phyloP scores from a whole-genome alignment of 64 coral and sea anemone species.

The Anthopleura sola region DNA sequence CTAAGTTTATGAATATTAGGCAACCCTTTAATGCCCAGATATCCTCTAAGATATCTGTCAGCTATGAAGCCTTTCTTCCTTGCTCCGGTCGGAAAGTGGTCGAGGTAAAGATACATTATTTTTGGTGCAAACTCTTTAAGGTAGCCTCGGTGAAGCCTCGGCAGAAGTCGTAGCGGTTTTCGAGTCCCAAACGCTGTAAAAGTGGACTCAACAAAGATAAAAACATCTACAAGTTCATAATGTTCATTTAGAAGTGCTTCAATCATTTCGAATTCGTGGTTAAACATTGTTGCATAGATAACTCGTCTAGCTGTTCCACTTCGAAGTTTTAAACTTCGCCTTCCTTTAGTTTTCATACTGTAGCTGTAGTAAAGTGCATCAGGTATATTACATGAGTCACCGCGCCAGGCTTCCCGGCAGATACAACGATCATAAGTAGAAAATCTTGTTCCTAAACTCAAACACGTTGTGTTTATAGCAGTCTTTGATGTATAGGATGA shows the following conservation, averaged over 20 bases:
- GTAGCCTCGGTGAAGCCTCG: slow-evolving; percentile 15
- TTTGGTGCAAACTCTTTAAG: neutral
- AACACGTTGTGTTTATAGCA: too few relatives aligned
- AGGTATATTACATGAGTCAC: too few relatives aligned
- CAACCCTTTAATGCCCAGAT: neutral
- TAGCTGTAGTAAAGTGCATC: neutral
- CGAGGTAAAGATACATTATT: neutral
- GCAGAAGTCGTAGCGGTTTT: neutral
- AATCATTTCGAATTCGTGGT: slow-evolving; percentile 34
- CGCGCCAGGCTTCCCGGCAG: too few relatives aligned
- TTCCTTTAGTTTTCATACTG: neutral
- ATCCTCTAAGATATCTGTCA: neutral
- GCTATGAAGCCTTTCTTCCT: neutral
- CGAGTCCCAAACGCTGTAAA: slow-evolving; percentile 7
- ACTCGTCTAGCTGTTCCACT: neutral
- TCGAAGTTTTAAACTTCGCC: neutral
- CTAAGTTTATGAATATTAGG: slow-evolving; percentile 14
- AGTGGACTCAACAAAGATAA: slow-evolving; percentile 6
- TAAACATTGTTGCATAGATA: slow-evolving; percentile 3
- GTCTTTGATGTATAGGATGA: too few relatives aligned
- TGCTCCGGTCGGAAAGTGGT: slow-evolving; percentile 11
- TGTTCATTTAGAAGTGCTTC: slow-evolving; percentile 4
- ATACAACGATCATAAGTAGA: too few relatives aligned
- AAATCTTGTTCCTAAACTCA: too few relatives aligned
- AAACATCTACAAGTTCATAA: slow-evolving; percentile 10